Evolutionary conservation across 2,113 vertebrate species (phyloP).

Genomic region (Alethe castanea): DNA sequence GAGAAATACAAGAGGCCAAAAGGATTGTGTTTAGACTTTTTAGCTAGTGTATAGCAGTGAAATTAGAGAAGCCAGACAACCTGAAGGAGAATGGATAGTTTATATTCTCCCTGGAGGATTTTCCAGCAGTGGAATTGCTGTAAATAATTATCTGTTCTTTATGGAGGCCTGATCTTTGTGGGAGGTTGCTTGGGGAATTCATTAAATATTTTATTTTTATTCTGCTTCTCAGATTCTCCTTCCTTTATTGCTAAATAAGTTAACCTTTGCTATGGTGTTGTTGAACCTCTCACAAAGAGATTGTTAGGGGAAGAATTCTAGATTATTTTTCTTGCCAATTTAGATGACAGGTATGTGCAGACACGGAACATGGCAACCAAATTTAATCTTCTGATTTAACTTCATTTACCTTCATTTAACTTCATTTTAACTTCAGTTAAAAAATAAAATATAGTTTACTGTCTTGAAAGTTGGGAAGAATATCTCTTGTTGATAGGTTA

Average conservation of each 20-base stretch:
- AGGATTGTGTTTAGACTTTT: neutral
- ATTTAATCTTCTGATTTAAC: neutral
- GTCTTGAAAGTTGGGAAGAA: neutral
- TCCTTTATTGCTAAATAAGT: neutral
- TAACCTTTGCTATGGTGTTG: neutral
- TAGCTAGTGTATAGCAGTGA: neutral
- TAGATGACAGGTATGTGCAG: neutral
- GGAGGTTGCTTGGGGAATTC: neutral
- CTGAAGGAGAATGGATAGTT: neutral
- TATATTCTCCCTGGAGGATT: neutral
- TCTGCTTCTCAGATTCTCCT: neutral
- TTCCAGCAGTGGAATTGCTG: neutral
- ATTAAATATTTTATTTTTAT: neutral
- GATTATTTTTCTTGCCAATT: neutral
- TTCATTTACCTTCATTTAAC: neutral
- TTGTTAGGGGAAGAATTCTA: neutral
- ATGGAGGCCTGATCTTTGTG: neutral
- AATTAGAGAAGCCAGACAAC: neutral
- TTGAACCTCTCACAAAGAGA: neutral
- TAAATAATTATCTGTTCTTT: neutral
- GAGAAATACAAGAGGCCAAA: neutral
- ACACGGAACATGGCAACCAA: neutral
- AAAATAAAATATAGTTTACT: neutral
- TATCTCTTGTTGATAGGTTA: neutral
- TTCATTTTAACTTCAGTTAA: neutral